phyloP scores from a whole-genome alignment of 2,113 vertebrate species.

The Himantopus leucocephalus region DNA sequence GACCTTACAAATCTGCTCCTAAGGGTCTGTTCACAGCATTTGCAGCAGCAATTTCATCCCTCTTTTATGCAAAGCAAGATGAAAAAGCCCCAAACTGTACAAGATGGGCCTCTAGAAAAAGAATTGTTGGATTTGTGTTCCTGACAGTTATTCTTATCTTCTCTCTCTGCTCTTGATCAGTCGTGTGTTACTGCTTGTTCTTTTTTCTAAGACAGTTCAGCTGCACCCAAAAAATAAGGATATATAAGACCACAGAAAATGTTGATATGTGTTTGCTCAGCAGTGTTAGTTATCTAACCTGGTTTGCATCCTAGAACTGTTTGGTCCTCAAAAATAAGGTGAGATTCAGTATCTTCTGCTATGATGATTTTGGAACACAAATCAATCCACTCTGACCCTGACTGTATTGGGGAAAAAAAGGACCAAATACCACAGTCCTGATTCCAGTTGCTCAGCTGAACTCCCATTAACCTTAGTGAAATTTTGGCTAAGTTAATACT shows the following conservation, averaged over 20 bases:
- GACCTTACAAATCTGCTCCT: neutral
- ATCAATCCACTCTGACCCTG: neutral
- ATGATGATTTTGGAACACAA: neutral
- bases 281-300: neutral
- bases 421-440: neutral
- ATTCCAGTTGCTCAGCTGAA: neutral
- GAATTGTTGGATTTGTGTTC: neutral
- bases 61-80: neutral
- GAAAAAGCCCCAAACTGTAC: neutral
- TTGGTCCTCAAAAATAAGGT: neutral
- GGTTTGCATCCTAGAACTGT: neutral
- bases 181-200: neutral
- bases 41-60: neutral
- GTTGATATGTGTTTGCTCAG: neutral
- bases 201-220: neutral
- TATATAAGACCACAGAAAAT: neutral
- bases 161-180: neutral
- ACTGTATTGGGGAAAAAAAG: neutral
- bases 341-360: neutral
- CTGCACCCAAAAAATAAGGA: neutral
- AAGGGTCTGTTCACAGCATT: neutral
- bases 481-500: neutral
- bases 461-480: neutral
- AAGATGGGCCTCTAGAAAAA: neutral
- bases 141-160: neutral